Evolutionary conservation across 2,888 invertebrate species (phyloP).

Genomic region (Opisthograptis luteolata): DNA sequence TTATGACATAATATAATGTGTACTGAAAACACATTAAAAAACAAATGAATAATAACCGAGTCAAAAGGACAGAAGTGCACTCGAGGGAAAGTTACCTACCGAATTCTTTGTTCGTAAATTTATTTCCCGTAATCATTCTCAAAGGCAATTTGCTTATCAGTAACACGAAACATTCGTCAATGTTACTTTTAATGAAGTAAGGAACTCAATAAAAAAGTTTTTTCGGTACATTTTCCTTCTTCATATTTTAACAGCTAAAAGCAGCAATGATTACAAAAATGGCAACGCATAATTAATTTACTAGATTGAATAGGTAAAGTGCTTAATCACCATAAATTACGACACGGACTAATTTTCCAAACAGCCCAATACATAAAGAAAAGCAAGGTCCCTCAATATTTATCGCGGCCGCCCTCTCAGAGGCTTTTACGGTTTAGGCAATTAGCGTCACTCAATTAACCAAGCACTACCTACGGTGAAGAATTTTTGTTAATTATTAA

Average conservation of each 20-base stretch:
- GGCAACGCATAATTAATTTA: conserved; percentile 25
- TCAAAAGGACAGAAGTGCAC: conserved; percentile 7
- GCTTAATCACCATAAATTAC: conserved; percentile 36
- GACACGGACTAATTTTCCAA: conserved; percentile 37
- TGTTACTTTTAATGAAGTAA: conserved; percentile 37
- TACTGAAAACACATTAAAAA: no score
- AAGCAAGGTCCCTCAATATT: conserved; percentile 67
- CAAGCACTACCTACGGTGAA: conserved; percentile 60
- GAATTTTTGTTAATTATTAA: conserved; percentile 82
- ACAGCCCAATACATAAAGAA: conserved; percentile 57
- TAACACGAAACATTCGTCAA: conserved; percentile 39
- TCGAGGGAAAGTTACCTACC: conserved; percentile 42
- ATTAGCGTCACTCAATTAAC: conserved; percentile 83
- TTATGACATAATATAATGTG: no score
- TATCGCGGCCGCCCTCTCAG: conserved; percentile 60
- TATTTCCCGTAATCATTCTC: conserved; percentile 44
- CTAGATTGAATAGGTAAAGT: conserved; percentile 22
- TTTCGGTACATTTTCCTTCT: conserved; percentile 17
- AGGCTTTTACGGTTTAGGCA: conserved; percentile 79
- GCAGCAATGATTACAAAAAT: conserved; percentile 11
- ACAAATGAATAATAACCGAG: no score
- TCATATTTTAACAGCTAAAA: conserved; percentile 14
- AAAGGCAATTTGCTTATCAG: conserved; percentile 51
- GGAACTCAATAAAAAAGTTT: conserved; percentile 31
- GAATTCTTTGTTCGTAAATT: conserved; percentile 38